These are phyloP conservation scores for Actias luna DNA, from an alignment of 2,888 invertebrate species.

Conservation along the genomic window DNA sequence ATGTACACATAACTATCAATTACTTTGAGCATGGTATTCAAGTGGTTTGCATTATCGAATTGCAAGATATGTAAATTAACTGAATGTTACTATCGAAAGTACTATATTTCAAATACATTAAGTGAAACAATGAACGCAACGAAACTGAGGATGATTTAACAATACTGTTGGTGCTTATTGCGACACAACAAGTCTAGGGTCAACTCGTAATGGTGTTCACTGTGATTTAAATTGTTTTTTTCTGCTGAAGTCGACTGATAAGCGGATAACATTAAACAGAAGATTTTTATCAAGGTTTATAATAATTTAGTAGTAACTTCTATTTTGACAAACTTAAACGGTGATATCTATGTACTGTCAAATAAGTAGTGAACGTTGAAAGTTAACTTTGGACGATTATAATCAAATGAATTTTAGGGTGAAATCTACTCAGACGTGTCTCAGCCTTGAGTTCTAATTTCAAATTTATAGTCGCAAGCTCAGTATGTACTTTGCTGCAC, in stretches of 20 bases:
- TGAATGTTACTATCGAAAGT: background rate
- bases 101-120: background rate
- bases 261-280: constrained; percentile 9
- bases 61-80: background rate
- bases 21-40: background rate
- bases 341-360: background rate
- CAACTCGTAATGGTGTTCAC: background rate
- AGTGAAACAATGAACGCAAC: constrained; percentile 8
- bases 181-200: constrained; percentile 9
- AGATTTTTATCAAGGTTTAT: constrained; percentile 2
- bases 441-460: too few relatives aligned
- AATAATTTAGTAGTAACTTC: background rate
- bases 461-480: too few relatives aligned
- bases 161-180: background rate
- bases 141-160: constrained; percentile 1
- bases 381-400: background rate
- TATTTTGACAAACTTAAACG: background rate
- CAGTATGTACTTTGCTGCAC: too few relatives aligned
- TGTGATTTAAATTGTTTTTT: background rate
- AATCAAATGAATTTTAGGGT: background rate
- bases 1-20: too few relatives aligned
- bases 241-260: background rate
- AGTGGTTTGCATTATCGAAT: background rate
- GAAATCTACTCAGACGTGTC: too few relatives aligned
- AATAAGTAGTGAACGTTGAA: background rate